phyloP scores from a whole-genome alignment of 2,888 invertebrate species.

The Drosophila pullipes region DNA sequence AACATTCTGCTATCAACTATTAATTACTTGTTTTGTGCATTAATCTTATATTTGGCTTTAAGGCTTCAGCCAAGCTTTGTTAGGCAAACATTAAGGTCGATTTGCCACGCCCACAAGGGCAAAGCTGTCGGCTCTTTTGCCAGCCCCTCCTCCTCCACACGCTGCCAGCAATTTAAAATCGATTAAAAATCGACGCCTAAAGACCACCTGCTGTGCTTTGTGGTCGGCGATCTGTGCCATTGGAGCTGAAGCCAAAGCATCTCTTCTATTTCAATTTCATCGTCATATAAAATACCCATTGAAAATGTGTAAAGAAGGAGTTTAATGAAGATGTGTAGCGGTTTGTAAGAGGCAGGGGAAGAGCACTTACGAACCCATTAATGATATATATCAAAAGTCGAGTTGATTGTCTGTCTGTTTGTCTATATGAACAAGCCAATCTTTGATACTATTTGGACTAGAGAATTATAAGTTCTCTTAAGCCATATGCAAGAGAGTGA shows the following conservation, averaged over 20 bases:
- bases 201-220: constrained; percentile 68
- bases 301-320: background rate
- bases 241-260: constrained; percentile 8
- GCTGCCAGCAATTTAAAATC: constrained; percentile 70
- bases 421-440: too few relatives aligned
- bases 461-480: too few relatives aligned
- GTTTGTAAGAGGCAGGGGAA: background rate
- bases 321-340: background rate
- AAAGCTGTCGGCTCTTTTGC: constrained; percentile 28
- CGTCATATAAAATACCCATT: background rate
- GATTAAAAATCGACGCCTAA: constrained; percentile 67
- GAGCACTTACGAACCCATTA: background rate
- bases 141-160: constrained; percentile 39
- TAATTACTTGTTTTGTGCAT: background rate
- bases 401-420: too few relatives aligned
- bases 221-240: background rate
- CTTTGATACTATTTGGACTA: too few relatives aligned
- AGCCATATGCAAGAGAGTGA: too few relatives aligned
- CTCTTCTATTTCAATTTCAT: constrained; percentile 7
- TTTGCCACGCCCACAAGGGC: constrained; percentile 32
- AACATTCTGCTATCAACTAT: background rate
- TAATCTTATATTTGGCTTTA: background rate
- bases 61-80: background rate
- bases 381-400: background rate
- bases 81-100: constrained; percentile 16